These are phyloP conservation scores for Stenchaetothrips biformis DNA, from an alignment of 2,888 invertebrate species.

Conservation along the genomic window DNA sequence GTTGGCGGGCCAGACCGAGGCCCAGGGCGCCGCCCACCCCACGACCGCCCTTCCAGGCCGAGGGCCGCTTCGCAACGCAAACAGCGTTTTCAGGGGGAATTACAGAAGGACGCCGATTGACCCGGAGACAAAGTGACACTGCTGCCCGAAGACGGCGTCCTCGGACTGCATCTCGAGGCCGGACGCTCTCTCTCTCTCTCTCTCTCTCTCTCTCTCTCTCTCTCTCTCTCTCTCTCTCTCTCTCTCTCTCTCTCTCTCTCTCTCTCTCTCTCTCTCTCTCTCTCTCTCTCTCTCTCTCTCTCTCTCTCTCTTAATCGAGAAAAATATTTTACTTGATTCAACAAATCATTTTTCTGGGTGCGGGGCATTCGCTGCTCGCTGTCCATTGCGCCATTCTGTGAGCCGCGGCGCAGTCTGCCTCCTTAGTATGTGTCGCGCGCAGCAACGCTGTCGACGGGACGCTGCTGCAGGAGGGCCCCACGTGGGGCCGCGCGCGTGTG, in stretches of 20 bases:
- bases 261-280: slow-evolving; percentile 17
- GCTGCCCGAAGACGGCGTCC: neutral
- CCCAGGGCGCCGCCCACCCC: neutral
- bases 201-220: neutral
- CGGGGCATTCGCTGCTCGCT: neutral
- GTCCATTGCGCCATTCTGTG: neutral
- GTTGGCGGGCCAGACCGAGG: too few relatives aligned
- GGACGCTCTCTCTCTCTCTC: neutral
- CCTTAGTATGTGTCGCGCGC: slow-evolving; percentile 1
- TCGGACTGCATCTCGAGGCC: neutral
- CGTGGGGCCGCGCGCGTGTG: too few relatives aligned
- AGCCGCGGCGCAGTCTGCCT: neutral
- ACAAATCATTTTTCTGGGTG: too few relatives aligned
- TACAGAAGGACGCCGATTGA: neutral
- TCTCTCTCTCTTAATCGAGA: too few relatives aligned
- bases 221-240: slow-evolving; percentile 7
- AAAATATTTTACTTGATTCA: too few relatives aligned
- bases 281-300: slow-evolving; percentile 9
- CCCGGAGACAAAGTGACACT: neutral
- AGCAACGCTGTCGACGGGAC: neutral
- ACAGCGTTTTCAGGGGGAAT: slow-evolving; percentile 6
- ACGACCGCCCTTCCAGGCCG: neutral
- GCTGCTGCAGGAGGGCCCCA: neutral
- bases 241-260: slow-evolving; percentile 17
- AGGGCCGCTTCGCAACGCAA: neutral